Evolutionary conservation across 2,113 vertebrate genomes (phyloP).

Genomic region (Psittacus erithacus): DNA sequence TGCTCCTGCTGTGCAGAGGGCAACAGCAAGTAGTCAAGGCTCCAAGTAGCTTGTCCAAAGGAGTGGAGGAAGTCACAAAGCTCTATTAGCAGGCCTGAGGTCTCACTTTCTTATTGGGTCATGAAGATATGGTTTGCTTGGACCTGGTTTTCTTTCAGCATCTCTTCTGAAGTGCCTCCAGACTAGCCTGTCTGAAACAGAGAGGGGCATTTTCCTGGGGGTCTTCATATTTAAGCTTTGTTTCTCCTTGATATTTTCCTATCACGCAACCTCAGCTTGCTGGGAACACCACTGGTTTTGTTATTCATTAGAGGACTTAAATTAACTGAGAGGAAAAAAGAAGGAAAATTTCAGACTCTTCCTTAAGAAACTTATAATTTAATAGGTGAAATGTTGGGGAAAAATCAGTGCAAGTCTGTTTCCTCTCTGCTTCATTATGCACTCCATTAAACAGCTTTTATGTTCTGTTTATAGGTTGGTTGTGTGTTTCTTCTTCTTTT

Average conservation of each 20-base stretch:
- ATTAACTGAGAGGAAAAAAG: conserved; percentile 44
- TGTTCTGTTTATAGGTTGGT: conserved; percentile 79
- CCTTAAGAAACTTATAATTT: conserved; percentile 78
- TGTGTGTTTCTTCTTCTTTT: conserved; percentile 33
- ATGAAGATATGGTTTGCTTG: background rate
- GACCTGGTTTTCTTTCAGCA: background rate
- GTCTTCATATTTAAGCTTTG: background rate
- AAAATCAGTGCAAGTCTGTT: conserved; percentile 73
- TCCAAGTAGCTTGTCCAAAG: background rate
- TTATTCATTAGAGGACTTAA: conserved; percentile 71
- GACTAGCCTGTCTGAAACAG: background rate
- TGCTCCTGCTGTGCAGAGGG: background rate
- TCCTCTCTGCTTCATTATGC: conserved; percentile 73
- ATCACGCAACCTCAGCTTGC: conserved; percentile 16
- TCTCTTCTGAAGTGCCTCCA: background rate
- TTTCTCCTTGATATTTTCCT: background rate
- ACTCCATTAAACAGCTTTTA: conserved; percentile 77
- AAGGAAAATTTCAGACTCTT: conserved; percentile 55
- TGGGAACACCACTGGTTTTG: conserved; percentile 69
- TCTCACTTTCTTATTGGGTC: background rate
- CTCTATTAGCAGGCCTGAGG: background rate
- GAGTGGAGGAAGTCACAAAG: background rate
- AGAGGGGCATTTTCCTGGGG: background rate
- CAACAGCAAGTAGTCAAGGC: background rate
- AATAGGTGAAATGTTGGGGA: conserved; percentile 80